Base-by-base conservation (phyloP, 2,797 vertebrate species). In the Sciurus vulgaris region DNA sequence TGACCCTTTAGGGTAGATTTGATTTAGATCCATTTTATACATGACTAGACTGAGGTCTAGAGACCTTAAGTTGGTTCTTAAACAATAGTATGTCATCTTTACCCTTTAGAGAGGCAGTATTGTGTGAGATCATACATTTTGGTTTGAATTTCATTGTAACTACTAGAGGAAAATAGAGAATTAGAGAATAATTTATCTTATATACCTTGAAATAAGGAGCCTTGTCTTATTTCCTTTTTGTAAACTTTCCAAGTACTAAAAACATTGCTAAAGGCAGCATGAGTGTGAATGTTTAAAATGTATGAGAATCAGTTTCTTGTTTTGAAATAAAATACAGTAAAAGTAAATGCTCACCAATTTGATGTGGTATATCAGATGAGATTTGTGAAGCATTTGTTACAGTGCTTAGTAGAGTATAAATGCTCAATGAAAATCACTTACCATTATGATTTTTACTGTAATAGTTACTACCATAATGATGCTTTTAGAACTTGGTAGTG, bases 21-120 rank as follows among this genome's bases (percentile, higher is more conserved):
- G 72, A 74, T 30, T 94, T 88, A 59, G 65, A 70, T 82, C 28
- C 7, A 81, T 76, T 84, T 65, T 67, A 93, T 18, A 86, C 12
- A 81, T 67, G 54, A 49, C 51, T 72, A 65, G 69, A 84, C 47
- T 81, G 90, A 88, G 22, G 20, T 69, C 59, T 69, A 61, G 11
- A 78, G 13, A 78, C 24, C 0, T 73, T 92, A 79, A 70, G 26
- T 24, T 76, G 13, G 2, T 77, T 76, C 74, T 79, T 93, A 73
- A 65, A 18, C 6, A 93, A 76, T 20, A 33, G 3, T 38, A 49
- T 7, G n/a, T 59, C 18, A 54, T 33, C 10, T 22, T 1, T 0
- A 12, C 4, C 87, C 8, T 51, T 78, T 88, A 78, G 20, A 86
- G 49, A 61, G 5, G 3, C 10, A 22, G 6, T 12, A 3, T 35